Base-by-base conservation (phyloP, 2,888 invertebrate genomes). In the Lasioglossum oenotherae region DNA sequence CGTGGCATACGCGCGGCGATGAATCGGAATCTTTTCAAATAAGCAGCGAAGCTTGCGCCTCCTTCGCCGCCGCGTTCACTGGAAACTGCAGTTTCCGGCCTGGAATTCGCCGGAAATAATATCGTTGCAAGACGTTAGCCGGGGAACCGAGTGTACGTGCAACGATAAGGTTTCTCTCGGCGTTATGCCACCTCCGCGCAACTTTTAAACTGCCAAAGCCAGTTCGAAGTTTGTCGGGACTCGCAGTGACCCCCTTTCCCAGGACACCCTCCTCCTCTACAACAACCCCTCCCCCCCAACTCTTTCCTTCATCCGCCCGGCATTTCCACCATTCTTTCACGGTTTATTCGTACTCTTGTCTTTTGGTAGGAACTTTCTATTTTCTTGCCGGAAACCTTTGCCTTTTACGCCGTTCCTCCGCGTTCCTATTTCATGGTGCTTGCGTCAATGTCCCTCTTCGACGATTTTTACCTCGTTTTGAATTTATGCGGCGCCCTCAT, bases 141-240 rank as follows among this genome's bases (percentile, higher is more conserved):
- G 64, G 69, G 67, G 80, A 77, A 35, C 23, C 82, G 85, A 72
- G 85, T 85, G 79, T 81, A 88, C 85, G 84, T 82, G 81, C 85
- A 80, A 79, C 81, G 89, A 88, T 86, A 88, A 85, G 87, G 85
- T 83, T 89, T 88, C 85, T 38, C 74, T 57, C 74, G 57, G 75
- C 84, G 82, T 87, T 83, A 87, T 88, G 87, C 85, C 82, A 85
- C 84, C 87, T 82, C 78, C 80, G 86, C 71, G 74, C 87, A 92
- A 93, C 90, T 93, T 93, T 92, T 91, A 90, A 93, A 93, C 92
- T 91, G 88, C 89, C 90, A 89, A 90, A 91, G 90, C 89, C 89
- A 87, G 81, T 84, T 80, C 72, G 80, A 92, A 92, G 89, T 92
- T 92, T 88, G 77, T 74, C 74, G 74, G 60, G 64, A 76, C 80